phyloP scores from a whole-genome alignment of 2,113 vertebrate species.

The Patagioenas fasciata region DNA sequence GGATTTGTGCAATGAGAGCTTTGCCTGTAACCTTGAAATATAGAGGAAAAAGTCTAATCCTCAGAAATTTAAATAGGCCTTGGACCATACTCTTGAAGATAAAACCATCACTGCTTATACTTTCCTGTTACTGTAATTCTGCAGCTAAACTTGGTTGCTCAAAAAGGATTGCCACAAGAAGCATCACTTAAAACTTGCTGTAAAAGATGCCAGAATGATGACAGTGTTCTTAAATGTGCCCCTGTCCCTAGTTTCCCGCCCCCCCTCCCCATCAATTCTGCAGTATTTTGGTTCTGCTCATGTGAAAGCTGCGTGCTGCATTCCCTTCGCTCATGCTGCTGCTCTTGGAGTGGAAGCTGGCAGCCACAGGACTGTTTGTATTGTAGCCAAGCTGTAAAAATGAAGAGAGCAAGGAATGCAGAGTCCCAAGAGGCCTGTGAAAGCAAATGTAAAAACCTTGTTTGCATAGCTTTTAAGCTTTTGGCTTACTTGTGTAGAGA shows the following conservation, averaged over 20 bases:
- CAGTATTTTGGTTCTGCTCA: background rate
- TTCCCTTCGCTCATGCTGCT: background rate
- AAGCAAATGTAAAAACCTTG: conserved; percentile 17
- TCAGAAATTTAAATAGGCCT: background rate
- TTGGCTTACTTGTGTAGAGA: background rate
- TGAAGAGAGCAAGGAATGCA: background rate
- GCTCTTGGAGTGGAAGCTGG: background rate
- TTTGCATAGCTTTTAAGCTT: background rate
- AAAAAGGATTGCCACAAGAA: background rate
- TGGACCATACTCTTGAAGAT: background rate
- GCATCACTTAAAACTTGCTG: background rate
- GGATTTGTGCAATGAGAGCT: background rate
- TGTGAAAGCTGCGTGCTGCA: background rate
- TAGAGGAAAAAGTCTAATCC: background rate
- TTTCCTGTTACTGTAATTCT: background rate
- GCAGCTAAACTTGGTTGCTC: background rate
- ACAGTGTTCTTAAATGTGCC: background rate
- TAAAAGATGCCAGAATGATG: background rate
- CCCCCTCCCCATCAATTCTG: background rate
- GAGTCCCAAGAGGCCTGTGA: background rate
- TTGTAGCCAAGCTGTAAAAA: background rate
- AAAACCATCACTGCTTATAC: background rate
- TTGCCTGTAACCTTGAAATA: background rate
- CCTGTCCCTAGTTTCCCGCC: background rate
- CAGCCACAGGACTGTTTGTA: background rate